Base-by-base conservation (phyloP, 2,888 invertebrate species). In the Leptarthrus brevirostris region DNA sequence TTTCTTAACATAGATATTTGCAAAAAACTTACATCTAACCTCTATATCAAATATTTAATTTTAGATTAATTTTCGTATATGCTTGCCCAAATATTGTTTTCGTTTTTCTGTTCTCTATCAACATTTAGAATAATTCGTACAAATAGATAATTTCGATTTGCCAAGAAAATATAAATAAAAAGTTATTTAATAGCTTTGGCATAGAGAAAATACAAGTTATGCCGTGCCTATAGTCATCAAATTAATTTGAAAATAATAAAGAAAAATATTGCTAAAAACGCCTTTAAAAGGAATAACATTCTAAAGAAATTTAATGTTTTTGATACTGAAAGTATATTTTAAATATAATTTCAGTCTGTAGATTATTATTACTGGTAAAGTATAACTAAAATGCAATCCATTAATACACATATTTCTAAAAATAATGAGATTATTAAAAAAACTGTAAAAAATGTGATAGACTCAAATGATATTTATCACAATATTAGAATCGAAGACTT, bases 61-160 rank as follows among this genome's bases (percentile, higher is more conserved):
- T 52, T 47, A 47, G n/a, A 12, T 47, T 18, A 20, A 14, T 69
- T 69, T 52, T 69, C 69, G 69, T 69, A 69, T 69, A 52, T 52
- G 26, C 34, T 69, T 71, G 34, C 54, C 71, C 20, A 71, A 40
- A 71, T 54, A 71, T 71, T 22, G 44, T 71, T 54, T 71, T 71
- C 40, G 53, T 71, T 40, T 71, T 40, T 40, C n/a, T 40, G 40
- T 40, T 16, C 52, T 24, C 36, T 69, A 52, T 52, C 20, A 49
- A 69, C 69, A 69, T 52, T 69, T 69, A 69, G 69, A 69, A 69
- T 69, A 69, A 22, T 69, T 52, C 69, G 34, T 52, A 69, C 34
- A 69, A 69, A 44, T 47, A 64, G 64, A 64, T 64, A 64, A 64
- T 64, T 64, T 64, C 24, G 64, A 44, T 10, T 24, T 64, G 64